phyloP scores from a whole-genome alignment of 2,888 invertebrate genomes.

The Hofmannophila pseudospretella region DNA sequence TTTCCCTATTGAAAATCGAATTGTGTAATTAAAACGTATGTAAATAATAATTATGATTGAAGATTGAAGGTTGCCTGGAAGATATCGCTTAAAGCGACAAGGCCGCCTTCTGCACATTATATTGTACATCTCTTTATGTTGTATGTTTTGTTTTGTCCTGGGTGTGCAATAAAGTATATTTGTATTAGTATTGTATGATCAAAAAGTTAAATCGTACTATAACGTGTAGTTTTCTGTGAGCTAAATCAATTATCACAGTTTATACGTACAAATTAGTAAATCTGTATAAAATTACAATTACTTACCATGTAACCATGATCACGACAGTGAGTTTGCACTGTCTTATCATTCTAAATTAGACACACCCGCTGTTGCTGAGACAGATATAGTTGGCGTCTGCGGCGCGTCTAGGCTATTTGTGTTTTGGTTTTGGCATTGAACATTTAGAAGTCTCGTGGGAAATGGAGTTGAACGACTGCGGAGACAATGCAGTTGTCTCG shows the following conservation, averaged over 20 bases:
- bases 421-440: conserved; percentile 72
- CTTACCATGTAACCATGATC: not conserved
- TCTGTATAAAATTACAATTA: not conserved
- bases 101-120: no score
- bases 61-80: no score
- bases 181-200: no score
- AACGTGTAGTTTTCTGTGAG: no score
- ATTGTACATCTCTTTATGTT: no score
- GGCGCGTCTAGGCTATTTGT: conserved; percentile 74
- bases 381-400: conserved; percentile 71
- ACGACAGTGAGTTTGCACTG: conserved; percentile 1
- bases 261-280: not conserved
- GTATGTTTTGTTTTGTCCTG: no score
- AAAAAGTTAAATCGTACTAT: no score
- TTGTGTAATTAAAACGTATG: no score
- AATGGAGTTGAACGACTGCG: conserved; percentile 76
- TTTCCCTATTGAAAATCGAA: not conserved
- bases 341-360: conserved; percentile 37
- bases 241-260: no score
- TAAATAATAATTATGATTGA: no score
- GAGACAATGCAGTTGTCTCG: conserved; percentile 67
- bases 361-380: conserved; percentile 49
- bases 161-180: no score
- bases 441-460: conserved; percentile 73
- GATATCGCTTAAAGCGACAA: no score